A percentile compares a stretch with the other conserved stretches of the same genome.
Evolutionary conservation across 2,113 vertebrate genomes (phyloP).

Genomic region (Polypterus senegalus): DNA sequence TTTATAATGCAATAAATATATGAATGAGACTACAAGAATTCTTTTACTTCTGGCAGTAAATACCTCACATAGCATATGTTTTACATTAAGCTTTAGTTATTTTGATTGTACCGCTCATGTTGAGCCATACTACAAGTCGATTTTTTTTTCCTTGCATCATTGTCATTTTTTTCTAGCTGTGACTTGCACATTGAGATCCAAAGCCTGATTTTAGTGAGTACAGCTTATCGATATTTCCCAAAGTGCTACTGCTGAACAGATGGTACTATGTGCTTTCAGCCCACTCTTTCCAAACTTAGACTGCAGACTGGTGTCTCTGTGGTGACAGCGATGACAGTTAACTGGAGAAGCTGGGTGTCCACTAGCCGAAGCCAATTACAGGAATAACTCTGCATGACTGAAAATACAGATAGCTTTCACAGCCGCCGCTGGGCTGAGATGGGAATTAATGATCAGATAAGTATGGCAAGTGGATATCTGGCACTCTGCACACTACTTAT

Average conservation of each 20-base stretch:
- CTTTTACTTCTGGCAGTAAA: too few species aligned
- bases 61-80: too few species aligned
- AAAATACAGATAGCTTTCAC: slow-evolving; percentile 33
- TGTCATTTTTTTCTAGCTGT: too few species aligned
- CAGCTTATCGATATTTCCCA: slow-evolving; percentile 1
- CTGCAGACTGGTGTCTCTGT: slow-evolving; percentile 19
- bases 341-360: slow-evolving; percentile 19
- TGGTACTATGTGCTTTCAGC: slow-evolving; percentile 27
- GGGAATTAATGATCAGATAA: slow-evolving; percentile 44
- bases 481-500: too few species aligned
- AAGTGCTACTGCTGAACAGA: slow-evolving; percentile 18
- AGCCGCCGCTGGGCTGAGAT: slow-evolving; percentile 22
- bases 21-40: too few species aligned
- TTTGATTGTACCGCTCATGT: too few species aligned
- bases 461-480: slow-evolving; percentile 18
- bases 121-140: too few species aligned
- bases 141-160: too few species aligned
- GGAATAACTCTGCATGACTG: slow-evolving; percentile 18
- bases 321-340: slow-evolving; percentile 29
- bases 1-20: too few species aligned
- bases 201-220: slow-evolving; percentile 11
- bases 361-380: slow-evolving; percentile 31
- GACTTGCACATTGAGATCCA: slow-evolving; percentile 4
- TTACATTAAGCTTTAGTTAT: too few species aligned
- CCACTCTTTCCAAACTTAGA: slow-evolving; percentile 12